Evolutionary conservation across 2,888 invertebrate species (phyloP), one percentile per base, ranked within the genome.

Genomic region (Spialia ferax): DNA sequence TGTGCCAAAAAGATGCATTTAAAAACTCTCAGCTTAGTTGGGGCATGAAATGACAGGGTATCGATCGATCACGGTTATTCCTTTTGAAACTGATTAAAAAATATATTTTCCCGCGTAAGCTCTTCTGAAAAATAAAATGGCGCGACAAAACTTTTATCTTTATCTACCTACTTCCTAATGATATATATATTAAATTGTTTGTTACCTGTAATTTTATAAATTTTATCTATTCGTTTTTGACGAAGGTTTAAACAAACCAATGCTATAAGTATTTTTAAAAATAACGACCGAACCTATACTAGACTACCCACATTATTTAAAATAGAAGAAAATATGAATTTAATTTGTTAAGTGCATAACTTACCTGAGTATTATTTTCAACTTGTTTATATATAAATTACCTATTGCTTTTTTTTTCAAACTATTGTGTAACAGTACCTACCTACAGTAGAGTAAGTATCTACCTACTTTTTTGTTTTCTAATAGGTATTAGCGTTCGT

Each of bases 21-120:
- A 85, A 71, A 62, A 69, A 76, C 69, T 73, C 77, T 75, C 75
- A 73, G 69, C 81, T 78, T 80, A 72, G 73, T 83, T 79, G 80
- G 82, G 89, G 88, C 89, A 89, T 88, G 87, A 90, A 88, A 87
- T 86, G 84, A 89, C 92, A 92, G 92, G 91, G 92, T 91, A 92
- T 86, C 45, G 20, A 8, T 45, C 20, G 45, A 45, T 15, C 84
- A 80, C 79, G 84, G 78, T 81, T 79, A 71, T 78, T 83, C 66
- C 71, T 73, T 80, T 79, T n/a, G 22, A 59, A 57, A 22, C 61
- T 66, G 55, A 67, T 42, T 18, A 48, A 35, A 68, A 32, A 56
- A 52, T 29, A 68, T 59, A 64, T 68, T 61, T 50, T 63, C 55
- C 63, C 65, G 29, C 42, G 50, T 55, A 32, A 55, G 55, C 13